A percentile compares a stretch with the other conserved stretches of the same genome.
phyloP scores from a whole-genome alignment of 2,797 vertebrate genomes.

The Mareca strepera region DNA sequence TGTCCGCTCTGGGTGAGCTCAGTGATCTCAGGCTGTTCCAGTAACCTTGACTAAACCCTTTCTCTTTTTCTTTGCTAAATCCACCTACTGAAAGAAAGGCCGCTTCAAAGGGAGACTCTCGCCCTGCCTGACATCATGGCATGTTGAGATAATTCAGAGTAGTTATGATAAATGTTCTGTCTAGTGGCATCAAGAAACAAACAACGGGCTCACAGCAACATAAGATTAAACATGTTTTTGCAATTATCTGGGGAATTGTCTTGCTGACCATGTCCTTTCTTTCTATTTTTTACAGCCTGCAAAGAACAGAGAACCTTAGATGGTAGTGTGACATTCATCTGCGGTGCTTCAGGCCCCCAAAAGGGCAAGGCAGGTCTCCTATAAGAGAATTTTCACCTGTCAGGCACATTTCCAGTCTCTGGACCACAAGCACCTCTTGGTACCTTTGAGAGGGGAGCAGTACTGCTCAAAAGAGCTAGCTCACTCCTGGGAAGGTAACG shows the following conservation, averaged over 20 bases:
- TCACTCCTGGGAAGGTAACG: background rate
- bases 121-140: background rate
- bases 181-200: slow-evolving; percentile 32
- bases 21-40: background rate
- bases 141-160: slow-evolving; percentile 42
- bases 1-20: background rate
- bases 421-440: background rate
- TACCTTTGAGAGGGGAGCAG: background rate
- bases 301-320: background rate
- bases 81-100: background rate
- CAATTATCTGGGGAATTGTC: background rate
- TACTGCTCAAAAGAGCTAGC: background rate
- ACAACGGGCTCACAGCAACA: background rate
- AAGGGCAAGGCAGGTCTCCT: background rate
- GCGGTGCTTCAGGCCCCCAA: background rate
- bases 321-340: background rate
- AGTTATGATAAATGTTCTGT: slow-evolving; percentile 46
- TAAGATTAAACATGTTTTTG: slow-evolving; percentile 46
- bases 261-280: background rate
- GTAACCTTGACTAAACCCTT: background rate
- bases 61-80: background rate
- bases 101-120: slow-evolving; percentile 32
- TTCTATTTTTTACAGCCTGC: background rate
- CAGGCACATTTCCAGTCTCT: background rate
- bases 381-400: background rate